Base-by-base conservation (phyloP, 2,888 invertebrate genomes). In the Agrotis ipsilon region DNA sequence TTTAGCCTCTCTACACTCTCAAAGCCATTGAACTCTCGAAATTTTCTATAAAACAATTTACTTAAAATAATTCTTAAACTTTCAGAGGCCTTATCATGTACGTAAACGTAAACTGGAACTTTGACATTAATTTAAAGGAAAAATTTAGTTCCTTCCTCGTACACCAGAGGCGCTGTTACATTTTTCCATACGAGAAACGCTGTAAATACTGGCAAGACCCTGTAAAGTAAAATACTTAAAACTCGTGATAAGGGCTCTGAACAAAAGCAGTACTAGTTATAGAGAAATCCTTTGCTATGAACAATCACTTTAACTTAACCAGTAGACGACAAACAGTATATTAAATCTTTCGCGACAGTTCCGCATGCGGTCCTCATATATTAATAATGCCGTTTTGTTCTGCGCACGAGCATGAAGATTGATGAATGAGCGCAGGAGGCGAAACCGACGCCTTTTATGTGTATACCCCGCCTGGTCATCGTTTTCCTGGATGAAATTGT, bases 321-420 rank as follows among this genome's bases (percentile, higher is more conserved):
- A 79, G 58, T 55, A 61, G 13, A 67, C 59, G 58, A 74, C 64
- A 74, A 76, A 83, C 78, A 77, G 14, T 58, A 45, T 70, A 77
- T 72, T 85, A 87, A 83, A 85, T 85, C 85, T 84, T 80, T 69
- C 72, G 11, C 55, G 71, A 72, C 71, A 70, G 64, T 83, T 85
- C 80, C 82, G 82, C 80, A 65, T 75, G 57, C 64, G 14, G 14
- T 69, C 43, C 69, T 73, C 70, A 81, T 81, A 72, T 76, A 84
- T 85, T 69, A 80, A 80, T 76, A 68, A 62, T 46, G 48, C 74
- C n/a, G 81, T 81, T 75, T 78, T 78, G 81, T 81, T 81, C 61
- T 75, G 59, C 68, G 55, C 64, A 7, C 27, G 14, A 62, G 66
- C 48, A 43, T 19, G 69, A 63, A 68, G 85, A 83, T 83, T 86